phyloP scores from a whole-genome alignment of 1,140 invertebrate genomes.

The Diorhabda sublineata region DNA sequence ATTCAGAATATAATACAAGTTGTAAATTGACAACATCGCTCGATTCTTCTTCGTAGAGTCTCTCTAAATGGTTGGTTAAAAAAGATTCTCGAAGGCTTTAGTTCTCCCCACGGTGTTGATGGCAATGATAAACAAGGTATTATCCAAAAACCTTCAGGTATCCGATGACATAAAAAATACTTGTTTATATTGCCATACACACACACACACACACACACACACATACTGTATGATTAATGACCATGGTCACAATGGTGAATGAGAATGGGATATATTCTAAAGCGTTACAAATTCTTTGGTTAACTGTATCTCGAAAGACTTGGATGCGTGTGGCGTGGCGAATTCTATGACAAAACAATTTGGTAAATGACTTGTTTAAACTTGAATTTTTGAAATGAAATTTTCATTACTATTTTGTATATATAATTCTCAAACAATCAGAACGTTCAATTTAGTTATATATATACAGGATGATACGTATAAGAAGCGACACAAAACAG shows the following conservation, averaged over 20 bases:
- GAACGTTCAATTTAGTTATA: no score
- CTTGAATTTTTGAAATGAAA: no score
- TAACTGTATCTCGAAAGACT: constrained; percentile 22
- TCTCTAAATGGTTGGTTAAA: constrained; percentile 24
- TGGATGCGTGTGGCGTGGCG: neutral
- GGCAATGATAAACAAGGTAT: constrained; percentile 48
- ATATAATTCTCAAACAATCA: no score
- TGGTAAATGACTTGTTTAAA: neutral
- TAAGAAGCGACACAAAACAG: no score
- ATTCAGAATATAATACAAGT: no score
- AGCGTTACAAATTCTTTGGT: constrained; percentile 37
- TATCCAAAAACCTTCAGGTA: constrained; percentile 47
- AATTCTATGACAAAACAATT: neutral
- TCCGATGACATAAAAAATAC: constrained; percentile 50
- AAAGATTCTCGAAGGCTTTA: constrained; percentile 38
- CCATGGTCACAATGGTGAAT: constrained; percentile 35
- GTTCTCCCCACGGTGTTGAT: constrained; percentile 45
- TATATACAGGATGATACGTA: no score
- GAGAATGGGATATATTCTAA: constrained; percentile 35
- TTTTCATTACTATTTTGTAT: no score
- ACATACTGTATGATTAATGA: constrained; percentile 44
- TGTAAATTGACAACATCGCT: no score
- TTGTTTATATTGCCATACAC: constrained; percentile 47
- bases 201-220: constrained; percentile 39
- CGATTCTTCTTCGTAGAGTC: no score